These are phyloP conservation scores for Carassius gibelio DNA, from an alignment of 2,113 vertebrate genomes.

Conservation along the genomic window DNA sequence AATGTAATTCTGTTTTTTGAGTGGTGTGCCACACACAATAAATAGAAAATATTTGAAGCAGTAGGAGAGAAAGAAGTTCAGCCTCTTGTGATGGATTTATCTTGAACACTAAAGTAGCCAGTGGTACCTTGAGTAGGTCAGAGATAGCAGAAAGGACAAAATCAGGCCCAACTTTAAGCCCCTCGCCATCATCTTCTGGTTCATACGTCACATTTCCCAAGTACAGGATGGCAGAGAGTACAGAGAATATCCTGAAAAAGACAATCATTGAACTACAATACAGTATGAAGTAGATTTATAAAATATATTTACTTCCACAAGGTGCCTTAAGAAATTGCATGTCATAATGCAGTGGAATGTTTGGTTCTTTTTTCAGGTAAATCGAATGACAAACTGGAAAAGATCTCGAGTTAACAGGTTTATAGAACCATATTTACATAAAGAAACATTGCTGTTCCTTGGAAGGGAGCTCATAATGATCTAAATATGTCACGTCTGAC, in stretches of 20 bases:
- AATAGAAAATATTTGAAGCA: not conserved
- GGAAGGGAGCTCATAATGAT: not conserved
- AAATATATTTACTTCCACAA: not conserved
- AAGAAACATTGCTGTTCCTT: not conserved
- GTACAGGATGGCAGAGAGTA: conserved; percentile 92
- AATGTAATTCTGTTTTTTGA: not conserved
- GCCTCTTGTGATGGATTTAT: not conserved
- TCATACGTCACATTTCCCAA: conserved; percentile 89
- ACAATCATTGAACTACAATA: not conserved
- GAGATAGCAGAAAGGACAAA: conserved; percentile 86
- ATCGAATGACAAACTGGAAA: not conserved
- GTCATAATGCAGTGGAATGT: not conserved
- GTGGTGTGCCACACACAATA: not conserved
- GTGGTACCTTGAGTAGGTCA: conserved; percentile 79
- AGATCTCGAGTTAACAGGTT: not conserved
- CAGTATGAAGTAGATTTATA: not conserved
- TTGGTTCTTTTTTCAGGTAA: not conserved
- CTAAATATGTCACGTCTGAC: not conserved
- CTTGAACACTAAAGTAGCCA: not conserved
- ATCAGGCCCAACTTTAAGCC: conserved; percentile 84
- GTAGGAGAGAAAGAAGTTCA: not conserved
- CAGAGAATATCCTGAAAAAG: conserved; percentile 85
- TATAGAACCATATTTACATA: not conserved
- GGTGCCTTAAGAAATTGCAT: not conserved
- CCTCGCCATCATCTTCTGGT: conserved; percentile 78